These are phyloP conservation scores for Eulemur albifrons DNA, from an alignment of 2,797 vertebrate genomes.

Conservation along the genomic window DNA sequence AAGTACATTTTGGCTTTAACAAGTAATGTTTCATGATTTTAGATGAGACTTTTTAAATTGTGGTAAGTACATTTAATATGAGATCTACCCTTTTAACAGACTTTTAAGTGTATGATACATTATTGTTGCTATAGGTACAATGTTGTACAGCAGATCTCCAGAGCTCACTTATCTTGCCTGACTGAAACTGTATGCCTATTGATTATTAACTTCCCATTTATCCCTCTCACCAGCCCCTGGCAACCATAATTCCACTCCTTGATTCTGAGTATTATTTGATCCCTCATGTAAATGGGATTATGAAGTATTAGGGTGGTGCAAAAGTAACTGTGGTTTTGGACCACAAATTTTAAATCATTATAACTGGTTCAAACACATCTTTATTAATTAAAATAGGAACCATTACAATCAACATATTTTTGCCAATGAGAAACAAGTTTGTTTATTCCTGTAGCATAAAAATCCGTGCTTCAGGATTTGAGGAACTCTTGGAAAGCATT, in stretches of 20 bases:
- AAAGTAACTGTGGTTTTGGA: too few relatives aligned
- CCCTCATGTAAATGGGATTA: background rate
- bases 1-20: background rate
- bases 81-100: background rate
- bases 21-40: background rate
- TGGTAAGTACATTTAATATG: background rate
- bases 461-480: too few relatives aligned
- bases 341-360: too few relatives aligned
- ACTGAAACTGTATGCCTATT: background rate
- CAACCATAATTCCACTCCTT: background rate
- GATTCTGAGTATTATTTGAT: background rate
- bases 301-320: too few relatives aligned
- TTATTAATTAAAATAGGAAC: too few relatives aligned
- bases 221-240: background rate
- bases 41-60: background rate
- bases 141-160: background rate
- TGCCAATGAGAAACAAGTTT: too few relatives aligned
- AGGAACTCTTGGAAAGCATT: too few relatives aligned
- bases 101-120: background rate
- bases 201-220: background rate
- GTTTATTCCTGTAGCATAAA: too few relatives aligned
- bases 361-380: too few relatives aligned
- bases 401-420: too few relatives aligned
- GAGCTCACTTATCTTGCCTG: background rate
- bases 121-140: background rate